Evolutionary conservation across 2,888 invertebrate species (phyloP), one percentile per base, ranked within the genome.

Genomic region (Phasia obesa): DNA sequence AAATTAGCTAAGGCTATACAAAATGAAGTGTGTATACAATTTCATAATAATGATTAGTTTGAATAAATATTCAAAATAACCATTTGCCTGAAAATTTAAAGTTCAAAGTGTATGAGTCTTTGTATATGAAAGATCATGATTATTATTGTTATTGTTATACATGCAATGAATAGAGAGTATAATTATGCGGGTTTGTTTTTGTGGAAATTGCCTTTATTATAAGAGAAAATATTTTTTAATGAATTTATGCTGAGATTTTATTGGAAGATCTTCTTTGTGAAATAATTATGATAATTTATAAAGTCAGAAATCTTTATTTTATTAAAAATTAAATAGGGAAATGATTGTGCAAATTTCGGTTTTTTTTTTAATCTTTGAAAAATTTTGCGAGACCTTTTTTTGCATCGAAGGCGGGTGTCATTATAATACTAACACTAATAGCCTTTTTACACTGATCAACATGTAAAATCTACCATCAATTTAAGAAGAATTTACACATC

Each of bases 181-280:
- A 25, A 19, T 15, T 42, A 79, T 74, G 79, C 79, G 79, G 79
- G 79, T 17, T 67, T 53, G 27, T 25, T 42, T 47, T 60, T n/a
- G n/a, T n/a, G n/a, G n/a, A n/a, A n/a, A n/a, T n/a, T n/a, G n/a
- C n/a, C n/a, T n/a, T n/a, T 51, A 25, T 62, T 69, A 53, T 35
- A 19, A 15, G 2, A 42, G 3, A 31, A 42, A 53, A 25, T 21
- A 7, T 17, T 25, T 19, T 31, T 21, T 21, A 9, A 57, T 15
- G 17, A 55, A 55, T 57, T 57, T 31, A 6, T 15, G 15, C 21
- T 35, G 4, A 53, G 21, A 42, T 13, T 44, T 44, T 1, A n/a
- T 57, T 38, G 13, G 17, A n/a, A 19, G 4, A 47, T 47, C 5
- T 42, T n/a, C 2, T 42, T n/a, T 2, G 2, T 42, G 15, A 42